phyloP scores from a whole-genome alignment of 1,140 invertebrate genomes.

The Apis florea region DNA sequence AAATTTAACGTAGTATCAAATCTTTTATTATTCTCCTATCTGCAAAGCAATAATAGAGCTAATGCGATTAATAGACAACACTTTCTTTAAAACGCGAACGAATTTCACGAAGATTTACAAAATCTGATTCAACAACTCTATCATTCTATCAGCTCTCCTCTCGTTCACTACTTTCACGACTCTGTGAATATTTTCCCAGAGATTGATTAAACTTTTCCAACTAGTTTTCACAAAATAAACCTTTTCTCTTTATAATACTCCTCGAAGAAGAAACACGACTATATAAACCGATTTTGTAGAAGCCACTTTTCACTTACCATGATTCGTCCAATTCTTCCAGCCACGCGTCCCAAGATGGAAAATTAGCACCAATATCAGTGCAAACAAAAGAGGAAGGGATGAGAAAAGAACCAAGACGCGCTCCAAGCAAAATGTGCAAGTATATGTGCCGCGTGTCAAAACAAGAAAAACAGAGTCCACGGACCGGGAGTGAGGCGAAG shows the following conservation, averaged over 20 bases:
- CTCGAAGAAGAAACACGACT: not conserved
- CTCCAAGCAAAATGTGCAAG: not conserved
- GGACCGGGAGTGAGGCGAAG: not conserved
- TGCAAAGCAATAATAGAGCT: too few species aligned
- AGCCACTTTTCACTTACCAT: conserved; percentile 48
- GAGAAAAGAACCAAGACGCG: not conserved
- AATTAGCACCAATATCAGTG: conserved; percentile 17
- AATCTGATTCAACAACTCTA: too few species aligned
- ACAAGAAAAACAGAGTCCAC: not conserved
- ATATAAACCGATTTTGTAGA: not conserved
- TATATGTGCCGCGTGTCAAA: conserved; percentile 8
- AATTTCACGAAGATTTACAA: too few species aligned
- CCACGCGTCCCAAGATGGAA: conserved; percentile 8
- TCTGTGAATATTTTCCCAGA: too few species aligned
- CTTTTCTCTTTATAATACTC: not conserved
- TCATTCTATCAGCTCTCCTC: too few species aligned
- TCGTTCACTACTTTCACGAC: too few species aligned
- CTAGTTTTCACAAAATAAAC: not conserved
- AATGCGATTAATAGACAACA: too few species aligned
- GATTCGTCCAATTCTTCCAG: conserved; percentile 47
- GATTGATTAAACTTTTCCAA: too few species aligned
- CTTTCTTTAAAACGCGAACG: too few species aligned
- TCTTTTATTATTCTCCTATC: too few species aligned
- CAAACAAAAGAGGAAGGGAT: not conserved
- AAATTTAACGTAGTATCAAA: too few species aligned